Percentiles rank a stretch among this genome's conserved stretches.
Evolutionary conservation across 1,140 invertebrate species (phyloP).

Genomic region (Tetraneura akinire): DNA sequence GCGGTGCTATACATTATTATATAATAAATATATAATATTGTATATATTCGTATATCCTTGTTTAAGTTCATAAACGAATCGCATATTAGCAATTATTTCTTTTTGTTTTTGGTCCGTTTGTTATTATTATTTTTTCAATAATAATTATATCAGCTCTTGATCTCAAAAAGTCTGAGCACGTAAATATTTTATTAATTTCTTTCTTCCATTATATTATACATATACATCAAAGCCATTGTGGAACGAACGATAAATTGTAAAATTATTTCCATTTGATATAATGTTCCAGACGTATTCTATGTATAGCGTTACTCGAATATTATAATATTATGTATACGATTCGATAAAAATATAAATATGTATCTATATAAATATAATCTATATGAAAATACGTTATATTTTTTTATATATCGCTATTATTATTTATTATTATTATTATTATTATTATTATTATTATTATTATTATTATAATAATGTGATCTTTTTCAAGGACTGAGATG

Average conservation of each 20-base stretch:
- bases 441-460: neutral
- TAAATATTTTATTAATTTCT: neutral
- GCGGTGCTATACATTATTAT: no score
- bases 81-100: neutral
- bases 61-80: neutral
- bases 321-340: neutral
- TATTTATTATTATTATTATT: constrained; percentile 9
- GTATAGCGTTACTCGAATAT: neutral
- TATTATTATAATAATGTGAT: no score
- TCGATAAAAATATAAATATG: neutral
- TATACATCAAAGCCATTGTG: neutral
- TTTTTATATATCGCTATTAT: neutral
- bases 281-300: neutral
- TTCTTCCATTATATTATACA: no score
- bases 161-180: constrained; percentile 23
- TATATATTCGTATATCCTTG: neutral
- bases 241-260: neutral
- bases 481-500: no score
- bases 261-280: neutral
- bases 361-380: neutral
- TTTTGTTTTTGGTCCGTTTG: no score
- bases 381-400: neutral
- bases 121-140: neutral
- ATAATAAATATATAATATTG: no score
- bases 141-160: neutral